Evolutionary conservation across 1,140 invertebrate genomes (phyloP).

Genomic region (Anoplophora glabripennis): DNA sequence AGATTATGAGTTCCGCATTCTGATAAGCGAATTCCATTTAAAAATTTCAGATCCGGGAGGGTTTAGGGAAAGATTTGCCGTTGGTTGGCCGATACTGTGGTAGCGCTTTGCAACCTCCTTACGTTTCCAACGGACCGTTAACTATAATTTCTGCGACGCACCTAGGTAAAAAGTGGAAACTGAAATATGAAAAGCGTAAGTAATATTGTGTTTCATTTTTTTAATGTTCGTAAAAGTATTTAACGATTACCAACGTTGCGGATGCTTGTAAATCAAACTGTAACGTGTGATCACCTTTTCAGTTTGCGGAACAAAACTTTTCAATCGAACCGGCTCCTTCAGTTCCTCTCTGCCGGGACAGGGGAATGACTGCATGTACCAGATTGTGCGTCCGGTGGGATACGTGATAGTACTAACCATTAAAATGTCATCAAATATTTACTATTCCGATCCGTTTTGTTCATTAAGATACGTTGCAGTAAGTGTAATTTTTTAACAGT

Average conservation of each 20-base stretch:
- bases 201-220: too few relatives aligned
- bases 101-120: conserved; percentile 52
- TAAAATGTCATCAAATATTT: conserved; percentile 39
- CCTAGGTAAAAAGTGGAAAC: conserved; percentile 56
- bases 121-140: conserved; percentile 55
- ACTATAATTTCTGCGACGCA: conserved; percentile 60
- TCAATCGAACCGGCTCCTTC: conserved; percentile 58
- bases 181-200: conserved; percentile 58
- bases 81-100: conserved; percentile 69
- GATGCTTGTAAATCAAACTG: too few relatives aligned
- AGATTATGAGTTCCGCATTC: too few relatives aligned
- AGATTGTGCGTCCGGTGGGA: conserved; percentile 62
- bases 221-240: too few relatives aligned
- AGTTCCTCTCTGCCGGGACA: conserved; percentile 60
- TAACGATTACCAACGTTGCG: too few relatives aligned
- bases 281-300: too few relatives aligned
- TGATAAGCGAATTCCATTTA: too few relatives aligned
- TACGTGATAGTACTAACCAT: conserved; percentile 69
- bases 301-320: conserved; percentile 67
- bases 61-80: conserved; percentile 57
- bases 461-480: too few relatives aligned
- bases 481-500: too few relatives aligned
- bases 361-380: conserved; percentile 62
- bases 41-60: conserved; percentile 66
- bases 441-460: too few relatives aligned